phyloP scores from a whole-genome alignment of 2,113 vertebrate genomes.

The Heliornis fulica region DNA sequence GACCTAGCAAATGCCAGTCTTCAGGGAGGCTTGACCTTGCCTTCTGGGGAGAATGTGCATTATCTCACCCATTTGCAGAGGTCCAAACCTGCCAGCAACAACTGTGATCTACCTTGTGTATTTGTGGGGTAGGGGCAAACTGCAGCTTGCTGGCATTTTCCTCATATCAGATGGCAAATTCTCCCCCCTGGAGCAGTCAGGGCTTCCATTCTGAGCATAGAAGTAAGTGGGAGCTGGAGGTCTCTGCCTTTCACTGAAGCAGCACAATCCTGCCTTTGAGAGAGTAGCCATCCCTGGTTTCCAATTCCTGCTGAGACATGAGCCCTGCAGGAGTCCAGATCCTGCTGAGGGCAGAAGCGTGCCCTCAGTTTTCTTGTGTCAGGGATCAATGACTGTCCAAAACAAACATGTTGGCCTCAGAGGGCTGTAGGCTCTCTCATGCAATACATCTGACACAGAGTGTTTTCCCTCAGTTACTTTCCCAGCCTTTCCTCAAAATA shows the following conservation, averaged over 20 bases:
- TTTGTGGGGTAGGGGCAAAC: not conserved
- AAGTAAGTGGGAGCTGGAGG: not conserved
- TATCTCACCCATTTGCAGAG: not conserved
- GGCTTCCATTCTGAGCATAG: not conserved
- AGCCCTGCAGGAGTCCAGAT: not conserved
- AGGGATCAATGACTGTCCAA: not conserved
- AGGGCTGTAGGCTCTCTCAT: not conserved
- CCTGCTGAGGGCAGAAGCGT: not conserved
- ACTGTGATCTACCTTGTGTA: not conserved
- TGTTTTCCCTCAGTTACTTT: not conserved
- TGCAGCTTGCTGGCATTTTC: not conserved
- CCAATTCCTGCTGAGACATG: not conserved
- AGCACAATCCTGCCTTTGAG: not conserved
- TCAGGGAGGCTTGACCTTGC: not conserved
- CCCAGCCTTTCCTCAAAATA: not conserved
- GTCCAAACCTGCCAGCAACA: not conserved
- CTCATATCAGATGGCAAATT: not conserved
- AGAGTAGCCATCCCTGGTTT: not conserved
- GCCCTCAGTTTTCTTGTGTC: not conserved
- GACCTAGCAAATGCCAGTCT: not conserved
- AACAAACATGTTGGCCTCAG: not conserved
- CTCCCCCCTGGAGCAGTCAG: not conserved
- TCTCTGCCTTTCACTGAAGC: not conserved
- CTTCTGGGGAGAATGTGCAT: not conserved
- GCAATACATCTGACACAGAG: not conserved